Evolutionary conservation across 35 echinoderm and acorn worm species (phyloP).

Genomic region (Hemicentrotus pulcherrimus): DNA sequence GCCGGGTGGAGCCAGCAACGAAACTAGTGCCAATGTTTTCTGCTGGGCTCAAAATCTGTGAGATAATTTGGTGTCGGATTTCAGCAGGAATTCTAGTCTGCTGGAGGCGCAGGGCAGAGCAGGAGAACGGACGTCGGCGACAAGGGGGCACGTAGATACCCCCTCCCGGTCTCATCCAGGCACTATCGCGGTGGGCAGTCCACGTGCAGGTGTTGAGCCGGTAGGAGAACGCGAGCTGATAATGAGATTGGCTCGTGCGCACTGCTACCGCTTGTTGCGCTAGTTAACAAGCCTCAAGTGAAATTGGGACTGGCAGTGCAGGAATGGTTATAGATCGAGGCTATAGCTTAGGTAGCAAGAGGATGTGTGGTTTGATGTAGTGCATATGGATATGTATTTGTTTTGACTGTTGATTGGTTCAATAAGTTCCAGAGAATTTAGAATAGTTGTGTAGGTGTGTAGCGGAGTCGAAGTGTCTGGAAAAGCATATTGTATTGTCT

Average conservation of each 20-base stretch:
- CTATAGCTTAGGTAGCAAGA: neutral
- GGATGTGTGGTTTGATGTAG: neutral
- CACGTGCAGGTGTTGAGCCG: constrained; percentile 14
- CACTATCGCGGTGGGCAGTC: neutral
- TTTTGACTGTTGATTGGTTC: neutral
- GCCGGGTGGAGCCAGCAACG: neutral
- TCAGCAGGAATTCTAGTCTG: neutral
- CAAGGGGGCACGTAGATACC: neutral
- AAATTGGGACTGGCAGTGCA: neutral
- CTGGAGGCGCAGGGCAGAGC: neutral
- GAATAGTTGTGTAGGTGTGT: constrained; percentile 2
- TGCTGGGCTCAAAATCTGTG: neutral
- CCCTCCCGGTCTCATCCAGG: neutral
- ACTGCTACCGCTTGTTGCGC: constrained; percentile 25
- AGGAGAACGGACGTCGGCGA: neutral
- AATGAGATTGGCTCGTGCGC: constrained; percentile 40
- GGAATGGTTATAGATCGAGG: neutral
- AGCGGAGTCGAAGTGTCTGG: neutral
- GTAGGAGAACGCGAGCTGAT: constrained; percentile 4
- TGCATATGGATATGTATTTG: neutral
- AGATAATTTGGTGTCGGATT: constrained; percentile 31
- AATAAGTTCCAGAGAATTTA: neutral
- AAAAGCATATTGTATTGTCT: neutral
- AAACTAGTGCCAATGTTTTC: constrained; percentile 15
- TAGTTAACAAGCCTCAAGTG: neutral